Percentiles rank a stretch among this genome's conserved stretches.
Conservation (phyloP, 2,113 vertebrate genomes). For the Mola mola region DNA sequence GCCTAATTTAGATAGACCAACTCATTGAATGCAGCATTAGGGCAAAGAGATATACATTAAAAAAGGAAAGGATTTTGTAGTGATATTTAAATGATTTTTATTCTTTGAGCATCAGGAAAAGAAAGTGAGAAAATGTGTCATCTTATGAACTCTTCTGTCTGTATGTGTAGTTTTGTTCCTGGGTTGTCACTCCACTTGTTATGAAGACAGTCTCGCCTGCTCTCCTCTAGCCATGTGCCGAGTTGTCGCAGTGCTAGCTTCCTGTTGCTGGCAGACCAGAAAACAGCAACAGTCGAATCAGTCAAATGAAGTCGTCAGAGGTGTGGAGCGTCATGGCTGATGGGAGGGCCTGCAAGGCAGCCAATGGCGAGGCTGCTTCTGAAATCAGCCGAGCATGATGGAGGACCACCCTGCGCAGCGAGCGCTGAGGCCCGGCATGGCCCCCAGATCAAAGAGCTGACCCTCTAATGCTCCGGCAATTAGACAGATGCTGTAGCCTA, state of each 20-base stretch:
- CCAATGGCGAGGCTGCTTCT: conserved; percentile 80
- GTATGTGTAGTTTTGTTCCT: conserved; percentile 2
- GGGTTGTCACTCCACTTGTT: background rate
- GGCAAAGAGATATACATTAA: conserved; percentile 21
- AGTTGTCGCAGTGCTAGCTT: conserved; percentile 43
- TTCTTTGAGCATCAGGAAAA: background rate
- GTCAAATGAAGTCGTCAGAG: conserved; percentile 98
- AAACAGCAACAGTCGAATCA: conserved; percentile 57
- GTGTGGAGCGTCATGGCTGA: conserved; percentile 84
- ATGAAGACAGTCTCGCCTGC: background rate
- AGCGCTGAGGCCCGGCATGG: conserved; percentile 68
- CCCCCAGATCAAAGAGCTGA: conserved; percentile 87
- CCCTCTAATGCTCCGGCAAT: conserved; percentile 81
- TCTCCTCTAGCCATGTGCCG: conserved; percentile 24
- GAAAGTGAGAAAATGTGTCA: background rate
- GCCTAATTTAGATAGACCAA: conserved; percentile 74
- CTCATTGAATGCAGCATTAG: conserved; percentile 87
- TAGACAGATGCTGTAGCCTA: conserved; percentile 65
- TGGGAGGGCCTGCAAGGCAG: conserved; percentile 87
- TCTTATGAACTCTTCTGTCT: background rate
- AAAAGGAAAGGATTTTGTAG: background rate
- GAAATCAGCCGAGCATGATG: conserved; percentile 87
- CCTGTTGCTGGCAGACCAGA: conserved; percentile 48
- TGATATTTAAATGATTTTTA: conserved; percentile 8
- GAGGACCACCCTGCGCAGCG: conserved; percentile 92